These are phyloP conservation scores for Danio tinwini DNA, from an alignment of 2,797 vertebrate species.

Conservation along the genomic window DNA sequence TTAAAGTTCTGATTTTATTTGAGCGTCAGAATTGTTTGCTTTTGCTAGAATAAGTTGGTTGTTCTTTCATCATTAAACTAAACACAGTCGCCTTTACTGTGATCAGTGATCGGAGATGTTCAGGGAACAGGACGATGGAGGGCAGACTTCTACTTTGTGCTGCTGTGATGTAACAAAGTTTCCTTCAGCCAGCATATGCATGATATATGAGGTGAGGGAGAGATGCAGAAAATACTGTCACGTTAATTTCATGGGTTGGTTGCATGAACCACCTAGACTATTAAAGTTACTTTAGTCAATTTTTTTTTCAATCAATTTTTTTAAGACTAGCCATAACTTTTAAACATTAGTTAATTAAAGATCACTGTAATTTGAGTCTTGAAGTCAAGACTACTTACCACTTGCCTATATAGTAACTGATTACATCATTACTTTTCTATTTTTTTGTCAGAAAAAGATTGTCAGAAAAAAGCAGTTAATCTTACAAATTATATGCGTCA, in stretches of 20 bases:
- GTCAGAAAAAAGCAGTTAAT: too few relatives aligned
- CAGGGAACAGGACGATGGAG: slow-evolving; percentile 25
- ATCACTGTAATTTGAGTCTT: too few relatives aligned
- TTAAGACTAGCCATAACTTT: too few relatives aligned
- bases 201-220: background rate
- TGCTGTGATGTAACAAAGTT: slow-evolving; percentile 25
- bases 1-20: background rate
- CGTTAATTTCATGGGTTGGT: background rate
- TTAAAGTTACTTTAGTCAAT: too few relatives aligned
- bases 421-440: too few relatives aligned
- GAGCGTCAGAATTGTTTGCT: background rate
- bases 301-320: too few relatives aligned
- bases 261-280: too few relatives aligned
- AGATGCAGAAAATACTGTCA: background rate
- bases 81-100: background rate
- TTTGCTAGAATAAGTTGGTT: background rate
- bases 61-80: background rate
- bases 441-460: too few relatives aligned
- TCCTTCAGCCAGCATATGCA: slow-evolving; percentile 20
- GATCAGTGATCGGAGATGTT: slow-evolving; percentile 3
- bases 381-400: too few relatives aligned
- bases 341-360: too few relatives aligned
- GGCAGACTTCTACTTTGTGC: slow-evolving; percentile 25
- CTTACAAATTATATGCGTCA: too few relatives aligned
- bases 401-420: too few relatives aligned